Percentiles rank a stretch among this genome's conserved stretches.
Evolutionary conservation across 1,140 invertebrate genomes (phyloP).

Genomic region (Diuraphis noxia): DNA sequence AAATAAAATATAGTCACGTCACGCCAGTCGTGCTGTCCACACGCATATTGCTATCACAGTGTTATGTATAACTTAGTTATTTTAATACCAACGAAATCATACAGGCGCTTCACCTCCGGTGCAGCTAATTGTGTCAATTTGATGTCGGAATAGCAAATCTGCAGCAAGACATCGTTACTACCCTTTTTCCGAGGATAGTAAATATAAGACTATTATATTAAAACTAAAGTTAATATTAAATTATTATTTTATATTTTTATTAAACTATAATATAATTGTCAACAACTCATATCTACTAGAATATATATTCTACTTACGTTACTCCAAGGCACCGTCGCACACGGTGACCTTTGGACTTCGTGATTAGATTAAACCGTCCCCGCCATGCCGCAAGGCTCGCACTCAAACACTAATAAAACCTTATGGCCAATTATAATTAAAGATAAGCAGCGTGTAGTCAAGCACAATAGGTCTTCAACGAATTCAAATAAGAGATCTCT

Average conservation of each 20-base stretch:
- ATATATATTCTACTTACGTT: neutral
- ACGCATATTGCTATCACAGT: neutral
- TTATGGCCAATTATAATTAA: neutral
- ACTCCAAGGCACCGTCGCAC: neutral
- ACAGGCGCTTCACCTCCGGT: neutral
- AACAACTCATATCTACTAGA: neutral
- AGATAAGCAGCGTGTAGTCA: neutral
- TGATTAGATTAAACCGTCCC: neutral
- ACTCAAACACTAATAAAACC: neutral
- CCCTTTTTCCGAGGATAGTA: neutral
- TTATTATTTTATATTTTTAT: neutral
- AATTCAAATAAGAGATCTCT: no score
- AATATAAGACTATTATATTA: neutral
- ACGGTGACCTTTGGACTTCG: neutral
- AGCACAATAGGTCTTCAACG: no score
- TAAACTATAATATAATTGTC: neutral
- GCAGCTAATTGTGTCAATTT: neutral
- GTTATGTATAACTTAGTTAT: neutral
- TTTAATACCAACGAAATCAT: neutral
- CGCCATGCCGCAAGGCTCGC: neutral
- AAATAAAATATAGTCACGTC: neutral
- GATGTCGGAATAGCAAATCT: neutral
- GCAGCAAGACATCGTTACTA: neutral
- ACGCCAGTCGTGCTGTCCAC: neutral
- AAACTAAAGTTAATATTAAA: neutral